Conservation (phyloP, 2,797 vertebrate genomes). For the Tenualosa thibaudeaui region DNA sequence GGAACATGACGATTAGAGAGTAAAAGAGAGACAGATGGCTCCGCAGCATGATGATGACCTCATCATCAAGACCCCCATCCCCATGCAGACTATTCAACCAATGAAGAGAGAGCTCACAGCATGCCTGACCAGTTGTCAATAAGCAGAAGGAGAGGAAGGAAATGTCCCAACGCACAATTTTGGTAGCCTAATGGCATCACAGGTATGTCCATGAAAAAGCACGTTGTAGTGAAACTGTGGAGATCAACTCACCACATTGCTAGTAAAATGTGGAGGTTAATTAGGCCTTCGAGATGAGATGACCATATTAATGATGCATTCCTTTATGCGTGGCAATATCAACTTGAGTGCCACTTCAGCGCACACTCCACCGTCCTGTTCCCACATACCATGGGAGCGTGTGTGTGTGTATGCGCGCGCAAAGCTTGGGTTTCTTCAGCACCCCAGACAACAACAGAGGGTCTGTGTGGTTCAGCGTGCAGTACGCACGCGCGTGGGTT, state of each 20-base stretch:
- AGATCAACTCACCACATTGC: background rate
- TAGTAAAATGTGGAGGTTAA: background rate
- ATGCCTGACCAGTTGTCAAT: constrained; percentile 32
- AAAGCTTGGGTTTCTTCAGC: constrained; percentile 17
- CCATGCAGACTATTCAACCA: background rate
- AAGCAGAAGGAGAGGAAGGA: constrained; percentile 49
- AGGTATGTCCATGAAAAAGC: background rate
- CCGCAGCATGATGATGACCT: constrained; percentile 23
- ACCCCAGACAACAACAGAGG: constrained; percentile 22
- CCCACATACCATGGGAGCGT: background rate
- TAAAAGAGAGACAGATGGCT: constrained; percentile 31
- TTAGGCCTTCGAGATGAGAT: background rate
- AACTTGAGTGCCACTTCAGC: background rate
- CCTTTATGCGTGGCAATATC: background rate
- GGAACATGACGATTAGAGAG: constrained; percentile 27
- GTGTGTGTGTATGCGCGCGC: background rate
- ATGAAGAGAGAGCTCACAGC: background rate
- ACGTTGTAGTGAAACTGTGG: background rate
- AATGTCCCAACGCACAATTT: constrained; percentile 3
- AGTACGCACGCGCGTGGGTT: constrained; percentile 1
- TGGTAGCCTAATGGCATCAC: background rate
- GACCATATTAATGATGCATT: background rate
- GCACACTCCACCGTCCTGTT: background rate
- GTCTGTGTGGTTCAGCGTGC: background rate
- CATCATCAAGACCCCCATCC: constrained; percentile 27